These are phyloP conservation scores for Chaenocephalus aceratus DNA, from an alignment of 2,113 vertebrate species.

Conservation along the genomic window DNA sequence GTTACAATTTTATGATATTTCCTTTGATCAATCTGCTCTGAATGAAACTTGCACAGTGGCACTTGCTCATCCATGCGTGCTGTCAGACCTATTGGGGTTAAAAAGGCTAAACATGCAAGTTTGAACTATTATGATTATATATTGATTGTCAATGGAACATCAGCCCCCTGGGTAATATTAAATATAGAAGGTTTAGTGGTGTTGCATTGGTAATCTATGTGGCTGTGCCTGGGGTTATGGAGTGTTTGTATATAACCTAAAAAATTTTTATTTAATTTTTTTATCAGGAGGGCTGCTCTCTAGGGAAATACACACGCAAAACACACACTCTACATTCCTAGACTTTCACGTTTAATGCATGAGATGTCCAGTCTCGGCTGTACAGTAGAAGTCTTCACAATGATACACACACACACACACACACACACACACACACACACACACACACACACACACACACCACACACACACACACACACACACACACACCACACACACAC, in stretches of 20 bases:
- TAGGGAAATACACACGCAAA: conserved; percentile 24
- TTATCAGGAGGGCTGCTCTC: conserved; percentile 6
- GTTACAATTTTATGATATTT: background rate
- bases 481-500: too few species aligned
- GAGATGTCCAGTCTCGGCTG: conserved; percentile 21
- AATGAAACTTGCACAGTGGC: conserved; percentile 18
- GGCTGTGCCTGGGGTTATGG: conserved; percentile 18
- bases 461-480: too few species aligned
- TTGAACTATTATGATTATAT: conserved; percentile 60
- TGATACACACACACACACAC: too few species aligned
- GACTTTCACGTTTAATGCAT: conserved; percentile 59
- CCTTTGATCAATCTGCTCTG: background rate
- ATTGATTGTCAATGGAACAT: conserved; percentile 57
- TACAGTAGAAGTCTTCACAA: conserved; percentile 28
- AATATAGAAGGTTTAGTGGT: conserved; percentile 35
- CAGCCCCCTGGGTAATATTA: conserved; percentile 35
- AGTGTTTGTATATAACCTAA: conserved; percentile 51
- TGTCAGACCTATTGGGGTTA: background rate
- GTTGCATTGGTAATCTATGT: conserved; percentile 60
- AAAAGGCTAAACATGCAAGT: conserved; percentile 46
- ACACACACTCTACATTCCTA: conserved; percentile 17
- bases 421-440: too few species aligned
- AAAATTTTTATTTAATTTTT: conserved; percentile 48
- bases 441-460: too few species aligned
- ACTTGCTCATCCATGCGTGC: conserved; percentile 11